Conservation (phyloP, 35 echinoderm and acorn worm genomes). For the Apostichopus californicus region DNA sequence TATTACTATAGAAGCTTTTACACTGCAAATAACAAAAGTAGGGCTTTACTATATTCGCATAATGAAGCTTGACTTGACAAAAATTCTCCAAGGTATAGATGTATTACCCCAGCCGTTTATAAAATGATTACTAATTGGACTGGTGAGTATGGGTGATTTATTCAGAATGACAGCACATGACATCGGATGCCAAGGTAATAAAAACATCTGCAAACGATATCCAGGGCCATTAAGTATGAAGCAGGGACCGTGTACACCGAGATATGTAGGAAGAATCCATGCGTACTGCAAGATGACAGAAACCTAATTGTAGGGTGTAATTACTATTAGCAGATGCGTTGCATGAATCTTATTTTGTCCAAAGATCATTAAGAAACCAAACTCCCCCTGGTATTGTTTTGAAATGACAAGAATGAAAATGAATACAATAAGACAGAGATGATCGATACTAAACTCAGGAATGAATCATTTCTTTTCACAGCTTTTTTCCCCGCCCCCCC, state of each 20-base stretch:
- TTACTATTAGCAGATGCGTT: neutral
- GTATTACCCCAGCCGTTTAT: constrained; percentile 21
- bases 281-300: too few species aligned
- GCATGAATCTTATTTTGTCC: neutral
- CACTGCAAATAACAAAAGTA: neutral
- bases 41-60: neutral
- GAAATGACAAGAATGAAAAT: too few species aligned
- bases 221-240: neutral
- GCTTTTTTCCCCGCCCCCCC: neutral
- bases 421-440: neutral
- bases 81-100: constrained; percentile 3
- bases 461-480: neutral
- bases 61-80: neutral
- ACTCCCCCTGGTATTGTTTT: neutral
- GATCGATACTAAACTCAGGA: neutral
- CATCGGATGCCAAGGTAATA: neutral
- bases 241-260: neutral
- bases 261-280: too few species aligned
- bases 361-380: constrained; percentile 1
- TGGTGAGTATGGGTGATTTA: constrained; percentile 3
- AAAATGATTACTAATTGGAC: constrained; percentile 19
- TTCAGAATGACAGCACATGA: neutral
- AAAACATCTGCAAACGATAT: constrained; percentile 8
- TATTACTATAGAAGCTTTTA: too few species aligned
- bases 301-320: neutral